phyloP scores from a whole-genome alignment of 2,113 vertebrate genomes.

The Atractosteus spatula region DNA sequence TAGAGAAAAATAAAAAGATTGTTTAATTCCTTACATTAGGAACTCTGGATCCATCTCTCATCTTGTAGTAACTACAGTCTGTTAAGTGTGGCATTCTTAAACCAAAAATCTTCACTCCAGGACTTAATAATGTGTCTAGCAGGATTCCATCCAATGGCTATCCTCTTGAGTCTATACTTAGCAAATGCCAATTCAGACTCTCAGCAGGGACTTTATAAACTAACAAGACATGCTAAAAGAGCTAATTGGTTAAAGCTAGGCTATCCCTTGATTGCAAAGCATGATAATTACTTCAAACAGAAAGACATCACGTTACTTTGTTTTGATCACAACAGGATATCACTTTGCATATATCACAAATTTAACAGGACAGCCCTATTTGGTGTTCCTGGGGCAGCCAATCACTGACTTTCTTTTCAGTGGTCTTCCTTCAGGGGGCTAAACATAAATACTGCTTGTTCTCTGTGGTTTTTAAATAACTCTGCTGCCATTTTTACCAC shows the following conservation, averaged over 20 bases:
- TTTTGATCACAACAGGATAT: constrained; percentile 75
- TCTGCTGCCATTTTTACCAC: constrained; percentile 57
- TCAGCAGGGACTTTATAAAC: constrained; percentile 60
- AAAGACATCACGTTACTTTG: constrained; percentile 69
- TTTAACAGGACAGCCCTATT: constrained; percentile 57
- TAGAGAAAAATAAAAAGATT: too few species aligned
- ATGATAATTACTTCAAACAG: constrained; percentile 78
- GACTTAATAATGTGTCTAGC: constrained; percentile 35
- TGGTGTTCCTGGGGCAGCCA: constrained; percentile 51
- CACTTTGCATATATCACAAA: constrained; percentile 64
- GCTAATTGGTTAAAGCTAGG: constrained; percentile 69
- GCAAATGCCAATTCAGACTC: constrained; percentile 42
- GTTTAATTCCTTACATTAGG: constrained; percentile 61
- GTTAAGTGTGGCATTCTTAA: constrained; percentile 75
- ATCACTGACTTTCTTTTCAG: constrained; percentile 51
- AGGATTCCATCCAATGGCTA: constrained; percentile 25
- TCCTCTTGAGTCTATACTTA: constrained; percentile 36
- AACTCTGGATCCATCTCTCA: constrained; percentile 66
- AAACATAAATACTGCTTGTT: constrained; percentile 73
- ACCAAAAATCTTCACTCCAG: constrained; percentile 33
- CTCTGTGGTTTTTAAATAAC: constrained; percentile 60
- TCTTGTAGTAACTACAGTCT: constrained; percentile 70
- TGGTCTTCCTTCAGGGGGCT: constrained; percentile 72
- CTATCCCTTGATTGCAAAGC: constrained; percentile 66
- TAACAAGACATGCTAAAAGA: constrained; percentile 62